Conservation (phyloP, 2,113 vertebrate species). For the Pontoporia blainvillei region DNA sequence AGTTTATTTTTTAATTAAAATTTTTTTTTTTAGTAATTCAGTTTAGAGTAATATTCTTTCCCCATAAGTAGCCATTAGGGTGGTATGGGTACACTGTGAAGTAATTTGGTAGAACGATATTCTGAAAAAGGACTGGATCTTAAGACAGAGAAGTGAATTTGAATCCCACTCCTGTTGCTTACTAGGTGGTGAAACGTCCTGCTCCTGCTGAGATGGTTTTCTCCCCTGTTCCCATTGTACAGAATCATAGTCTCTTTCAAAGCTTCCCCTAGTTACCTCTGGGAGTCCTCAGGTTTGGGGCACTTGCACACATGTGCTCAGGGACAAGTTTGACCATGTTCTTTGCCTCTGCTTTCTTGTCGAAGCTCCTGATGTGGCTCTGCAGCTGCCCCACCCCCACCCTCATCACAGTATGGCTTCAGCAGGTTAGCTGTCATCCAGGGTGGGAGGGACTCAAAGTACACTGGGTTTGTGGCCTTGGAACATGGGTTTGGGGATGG, state of each 20-base stretch:
- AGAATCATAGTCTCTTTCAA: neutral
- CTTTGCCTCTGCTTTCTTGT: neutral
- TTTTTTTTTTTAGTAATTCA: neutral
- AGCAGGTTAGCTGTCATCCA: no score
- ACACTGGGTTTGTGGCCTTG: neutral
- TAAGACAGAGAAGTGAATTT: neutral
- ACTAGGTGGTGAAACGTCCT: neutral
- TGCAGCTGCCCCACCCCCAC: accelerated
- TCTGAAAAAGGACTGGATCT: neutral
- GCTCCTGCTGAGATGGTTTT: neutral
- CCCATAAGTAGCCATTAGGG: neutral
- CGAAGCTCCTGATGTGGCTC: neutral
- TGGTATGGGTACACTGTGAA: neutral
- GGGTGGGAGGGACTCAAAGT: neutral
- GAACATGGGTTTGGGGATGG: neutral
- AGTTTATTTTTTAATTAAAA: neutral
- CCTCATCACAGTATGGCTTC: neutral
- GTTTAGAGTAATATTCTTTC: neutral
- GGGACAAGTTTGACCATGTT: neutral
- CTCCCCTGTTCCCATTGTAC: neutral
- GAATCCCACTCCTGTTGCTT: neutral
- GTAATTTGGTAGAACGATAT: neutral
- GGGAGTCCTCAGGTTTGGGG: neutral
- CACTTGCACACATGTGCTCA: accelerated
- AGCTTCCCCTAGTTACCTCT: neutral